These are phyloP conservation scores for Pseudomugil tenellus DNA, from an alignment of 2,797 vertebrate genomes.

Conservation along the genomic window DNA sequence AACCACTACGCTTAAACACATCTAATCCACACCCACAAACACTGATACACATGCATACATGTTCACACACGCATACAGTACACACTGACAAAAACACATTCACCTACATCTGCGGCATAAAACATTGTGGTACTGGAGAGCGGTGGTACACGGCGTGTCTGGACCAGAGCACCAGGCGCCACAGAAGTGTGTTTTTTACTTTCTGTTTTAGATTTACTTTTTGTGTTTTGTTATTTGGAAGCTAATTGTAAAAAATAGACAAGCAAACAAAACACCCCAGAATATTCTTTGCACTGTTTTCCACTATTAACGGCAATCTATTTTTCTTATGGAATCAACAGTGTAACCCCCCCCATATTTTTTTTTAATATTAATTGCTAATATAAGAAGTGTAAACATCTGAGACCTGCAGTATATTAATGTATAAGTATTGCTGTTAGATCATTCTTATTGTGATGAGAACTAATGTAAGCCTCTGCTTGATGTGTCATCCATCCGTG, in stretches of 20 bases:
- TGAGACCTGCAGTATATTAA: constrained; percentile 79
- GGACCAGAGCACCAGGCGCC: constrained; percentile 80
- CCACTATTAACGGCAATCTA: constrained; percentile 84
- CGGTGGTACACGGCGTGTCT: constrained; percentile 79
- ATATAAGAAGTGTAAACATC: constrained; percentile 80
- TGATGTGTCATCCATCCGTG: constrained; percentile 72
- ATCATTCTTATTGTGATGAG: constrained; percentile 81
- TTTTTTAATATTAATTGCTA: constrained; percentile 50
- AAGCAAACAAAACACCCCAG: constrained; percentile 79
- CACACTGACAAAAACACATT: constrained; percentile 52
- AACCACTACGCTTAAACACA: constrained; percentile 84
- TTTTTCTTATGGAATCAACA: constrained; percentile 84
- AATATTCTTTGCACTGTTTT: constrained; percentile 87
- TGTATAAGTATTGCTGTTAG: constrained; percentile 81
- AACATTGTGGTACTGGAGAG: constrained; percentile 82
- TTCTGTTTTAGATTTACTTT: constrained; percentile 75
- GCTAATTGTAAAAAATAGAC: constrained; percentile 82
- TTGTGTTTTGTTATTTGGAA: constrained; percentile 78
- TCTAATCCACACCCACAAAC: constrained; percentile 41
- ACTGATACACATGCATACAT: neutral
- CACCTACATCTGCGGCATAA: constrained; percentile 72
- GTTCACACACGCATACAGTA: constrained; percentile 13
- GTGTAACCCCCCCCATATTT: constrained; percentile 64
- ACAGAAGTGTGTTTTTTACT: constrained; percentile 81
- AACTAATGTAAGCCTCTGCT: constrained; percentile 78